Conservation (phyloP, 2,113 vertebrate species). For the Oryctolagus cuniculus region mOryCun1.1 NC_091440.1:83826001-83826500, state of each 20-base stretch:
- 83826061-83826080: neutral
- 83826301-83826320: neutral
- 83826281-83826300: neutral
- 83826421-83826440: neutral
- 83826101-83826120: neutral
- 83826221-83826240: neutral
- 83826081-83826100: neutral
- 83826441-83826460: neutral
- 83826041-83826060: neutral
- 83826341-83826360: neutral
- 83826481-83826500: too few relatives aligned
- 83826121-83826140: neutral
- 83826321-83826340: neutral
- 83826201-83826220: neutral
- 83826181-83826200: neutral
- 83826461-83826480: neutral
- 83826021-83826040: neutral
- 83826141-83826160: slow-evolving; percentile 8
- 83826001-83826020: neutral
- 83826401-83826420: neutral
- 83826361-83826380: neutral
- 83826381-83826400: neutral
- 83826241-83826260: neutral
- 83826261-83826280: neutral
- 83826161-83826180: neutral